Conservation (phyloP, 2,797 vertebrate species). For the Allobates femoralis region DNA sequence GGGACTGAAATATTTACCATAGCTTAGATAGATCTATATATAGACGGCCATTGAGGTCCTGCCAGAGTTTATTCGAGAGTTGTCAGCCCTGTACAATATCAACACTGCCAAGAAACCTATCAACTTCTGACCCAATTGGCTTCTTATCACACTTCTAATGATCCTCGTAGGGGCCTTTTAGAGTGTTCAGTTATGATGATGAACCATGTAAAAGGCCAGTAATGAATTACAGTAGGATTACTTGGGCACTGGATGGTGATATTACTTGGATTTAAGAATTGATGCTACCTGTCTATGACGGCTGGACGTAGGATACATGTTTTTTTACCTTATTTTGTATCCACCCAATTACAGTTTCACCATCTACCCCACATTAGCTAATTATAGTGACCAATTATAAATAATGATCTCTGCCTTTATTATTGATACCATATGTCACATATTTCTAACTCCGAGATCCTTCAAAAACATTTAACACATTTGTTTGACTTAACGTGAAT, state of each 20-base stretch:
- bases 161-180: too few species aligned
- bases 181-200: too few species aligned
- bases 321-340: too few species aligned
- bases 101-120: background rate
- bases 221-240: background rate
- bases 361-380: background rate
- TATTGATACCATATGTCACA: background rate
- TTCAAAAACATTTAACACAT: background rate
- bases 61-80: background rate
- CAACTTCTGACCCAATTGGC: background rate
- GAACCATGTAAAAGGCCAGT: too few species aligned
- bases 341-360: background rate
- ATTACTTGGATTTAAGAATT: background rate
- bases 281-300: background rate
- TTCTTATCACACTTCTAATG: background rate
- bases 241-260: background rate
- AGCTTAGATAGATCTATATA: background rate
- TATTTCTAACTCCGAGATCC: background rate
- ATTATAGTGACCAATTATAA: background rate
- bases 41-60: background rate
- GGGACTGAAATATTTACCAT: background rate
- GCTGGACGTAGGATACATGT: background rate
- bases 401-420: background rate
- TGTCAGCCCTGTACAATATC: background rate
- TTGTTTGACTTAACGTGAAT: background rate